Percentiles rank a stretch among this genome's conserved stretches.
Evolutionary conservation across 2,113 vertebrate genomes (phyloP).

Genomic region (Salvelinus namaycush): DNA sequence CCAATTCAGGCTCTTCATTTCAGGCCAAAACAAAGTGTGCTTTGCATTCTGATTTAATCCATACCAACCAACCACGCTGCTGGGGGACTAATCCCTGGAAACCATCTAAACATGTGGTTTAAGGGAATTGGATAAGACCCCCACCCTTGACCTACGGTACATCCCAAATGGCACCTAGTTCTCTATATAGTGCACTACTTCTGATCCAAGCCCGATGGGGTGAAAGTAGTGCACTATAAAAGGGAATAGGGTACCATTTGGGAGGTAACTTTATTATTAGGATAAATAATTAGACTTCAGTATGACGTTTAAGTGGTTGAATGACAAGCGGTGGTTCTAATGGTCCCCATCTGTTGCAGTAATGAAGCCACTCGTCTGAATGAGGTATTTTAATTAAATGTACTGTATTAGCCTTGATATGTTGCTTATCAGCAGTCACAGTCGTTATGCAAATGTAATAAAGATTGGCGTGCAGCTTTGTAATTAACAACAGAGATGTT

Average conservation of each 20-base stretch:
- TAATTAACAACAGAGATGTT: conserved; percentile 67
- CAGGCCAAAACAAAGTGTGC: not conserved
- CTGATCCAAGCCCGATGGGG: no score
- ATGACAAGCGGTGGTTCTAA: conserved; percentile 69
- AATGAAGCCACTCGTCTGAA: conserved; percentile 61
- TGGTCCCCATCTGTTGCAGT: conserved; percentile 76
- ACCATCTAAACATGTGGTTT: not conserved
- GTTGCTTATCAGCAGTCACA: conserved; percentile 73
- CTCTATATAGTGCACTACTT: no score
- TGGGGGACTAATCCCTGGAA: not conserved
- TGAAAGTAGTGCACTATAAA: no score
- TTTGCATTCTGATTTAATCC: not conserved
- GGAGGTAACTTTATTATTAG: not conserved
- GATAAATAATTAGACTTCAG: not conserved
- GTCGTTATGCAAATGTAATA: conserved; percentile 80
- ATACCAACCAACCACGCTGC: not conserved
- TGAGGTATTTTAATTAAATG: conserved; percentile 65
- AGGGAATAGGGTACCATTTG: no score
- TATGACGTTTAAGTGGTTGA: conserved; percentile 54
- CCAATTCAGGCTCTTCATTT: not conserved
- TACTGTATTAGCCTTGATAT: conserved; percentile 78
- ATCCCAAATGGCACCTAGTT: no score
- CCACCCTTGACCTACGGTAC: not conserved
- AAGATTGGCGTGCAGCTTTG: conserved; percentile 62
- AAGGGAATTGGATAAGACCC: not conserved